These are phyloP conservation scores for Noctilio leporinus DNA, from an alignment of 2,113 vertebrate genomes.

Conservation along the genomic window DNA sequence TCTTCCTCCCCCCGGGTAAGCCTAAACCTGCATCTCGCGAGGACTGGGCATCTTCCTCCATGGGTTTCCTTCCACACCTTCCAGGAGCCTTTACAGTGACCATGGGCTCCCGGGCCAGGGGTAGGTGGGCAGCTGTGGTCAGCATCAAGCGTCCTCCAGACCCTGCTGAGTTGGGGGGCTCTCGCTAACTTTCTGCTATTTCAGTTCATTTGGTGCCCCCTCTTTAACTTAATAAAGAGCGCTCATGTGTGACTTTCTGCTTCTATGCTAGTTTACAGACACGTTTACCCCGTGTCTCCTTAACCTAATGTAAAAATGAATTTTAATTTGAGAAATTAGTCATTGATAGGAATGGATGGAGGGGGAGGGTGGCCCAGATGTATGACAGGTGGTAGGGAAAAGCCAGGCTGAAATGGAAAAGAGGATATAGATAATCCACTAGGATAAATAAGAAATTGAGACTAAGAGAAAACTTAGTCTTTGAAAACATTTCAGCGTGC, in stretches of 20 bases:
- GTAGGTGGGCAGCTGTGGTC: too few species aligned
- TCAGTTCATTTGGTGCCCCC: background rate
- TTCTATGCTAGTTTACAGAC: background rate
- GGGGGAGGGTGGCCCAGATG: background rate
- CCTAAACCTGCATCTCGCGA: background rate
- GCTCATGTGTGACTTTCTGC: background rate
- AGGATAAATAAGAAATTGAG: background rate
- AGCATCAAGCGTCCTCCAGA: too few species aligned
- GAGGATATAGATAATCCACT: background rate
- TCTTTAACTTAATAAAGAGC: background rate
- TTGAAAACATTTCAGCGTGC: background rate
- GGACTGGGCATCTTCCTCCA: background rate
- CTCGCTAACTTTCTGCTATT: background rate
- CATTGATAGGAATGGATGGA: background rate
- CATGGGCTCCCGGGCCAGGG: too few species aligned
- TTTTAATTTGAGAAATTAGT: background rate
- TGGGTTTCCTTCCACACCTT: background rate
- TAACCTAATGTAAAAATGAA: background rate
- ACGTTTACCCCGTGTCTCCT: background rate
- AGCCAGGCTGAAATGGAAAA: background rate
- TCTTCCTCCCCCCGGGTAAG: background rate
- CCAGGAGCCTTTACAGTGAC: background rate
- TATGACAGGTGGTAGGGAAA: constrained; percentile 4
- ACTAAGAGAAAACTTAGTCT: background rate
- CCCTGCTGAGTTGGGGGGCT: background rate